Base-by-base conservation (phyloP, 1,140 invertebrate species). In the Aphis craccivora region DNA sequence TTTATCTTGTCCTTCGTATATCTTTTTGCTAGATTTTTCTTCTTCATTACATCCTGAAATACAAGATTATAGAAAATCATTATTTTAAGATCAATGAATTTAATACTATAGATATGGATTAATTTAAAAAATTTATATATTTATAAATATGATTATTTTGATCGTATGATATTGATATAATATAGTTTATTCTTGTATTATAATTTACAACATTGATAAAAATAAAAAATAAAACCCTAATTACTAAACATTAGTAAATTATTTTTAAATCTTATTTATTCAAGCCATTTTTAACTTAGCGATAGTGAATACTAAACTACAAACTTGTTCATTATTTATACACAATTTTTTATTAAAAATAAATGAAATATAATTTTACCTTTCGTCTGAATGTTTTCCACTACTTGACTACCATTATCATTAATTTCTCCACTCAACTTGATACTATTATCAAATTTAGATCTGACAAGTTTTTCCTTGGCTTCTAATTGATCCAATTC, bases 341-440 rank as follows among this genome's bases (percentile, higher is more conserved):
- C n/a, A 53, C 43, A 76, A 45, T 88, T 48, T 88, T 88, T 51
- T 51, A 60, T 67, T 92, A 40, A 40, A n/a, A 76, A 22, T 35
- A 35, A 91, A 81, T 81, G 43, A 92, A 83, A 81, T 43, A 92
- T 92, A 92, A 83, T 84, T 51, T 92, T 92, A 92, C 91, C 91
- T 92, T 92, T 81, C 43, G 91, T 37, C 76, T 84, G 91, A 84
- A 92, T 83, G 91, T 92, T 92, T 92, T 92, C 91, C 43, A 92
- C 91, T 92, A 92, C 91, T 76, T 92, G 60, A 92, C 91, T 92
- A 92, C 60, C 91, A 92, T 20, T 92, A 92, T 92, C 76, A 92
- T 53, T 92, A 25, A 92, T 81, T 35, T 83, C 67, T 48, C 35
- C 91, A 84, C 76, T 83, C 25, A 92, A 37, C 83, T 84, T 84